A percentile compares a stretch with the other conserved stretches of the same genome.
Evolutionary conservation across 2,113 vertebrate species (phyloP).

Genomic region (Onychostruthus taczanowskii): DNA sequence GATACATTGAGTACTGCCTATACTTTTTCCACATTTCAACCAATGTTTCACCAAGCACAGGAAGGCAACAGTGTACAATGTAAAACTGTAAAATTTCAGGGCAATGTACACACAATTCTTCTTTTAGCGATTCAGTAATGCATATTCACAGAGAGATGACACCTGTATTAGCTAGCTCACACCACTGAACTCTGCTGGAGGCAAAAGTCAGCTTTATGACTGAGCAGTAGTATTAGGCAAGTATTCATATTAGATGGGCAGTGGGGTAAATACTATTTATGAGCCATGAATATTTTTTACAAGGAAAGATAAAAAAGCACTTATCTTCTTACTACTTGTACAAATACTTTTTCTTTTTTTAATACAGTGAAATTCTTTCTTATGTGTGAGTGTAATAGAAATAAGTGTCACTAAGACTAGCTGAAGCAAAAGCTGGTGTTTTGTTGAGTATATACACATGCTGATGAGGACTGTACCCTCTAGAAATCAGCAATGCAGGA

Average conservation of each 20-base stretch:
- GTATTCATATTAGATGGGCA: background rate
- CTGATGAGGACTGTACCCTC: background rate
- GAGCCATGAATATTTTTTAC: background rate
- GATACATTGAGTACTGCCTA: background rate
- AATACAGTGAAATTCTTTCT: background rate
- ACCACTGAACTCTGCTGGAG: background rate
- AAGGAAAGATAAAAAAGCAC: background rate
- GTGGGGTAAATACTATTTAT: background rate
- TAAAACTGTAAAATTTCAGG: background rate
- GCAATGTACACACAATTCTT: background rate
- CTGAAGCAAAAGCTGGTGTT: background rate
- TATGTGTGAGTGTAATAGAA: background rate
- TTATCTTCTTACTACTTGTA: background rate
- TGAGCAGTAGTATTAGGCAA: background rate
- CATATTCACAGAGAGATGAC: background rate
- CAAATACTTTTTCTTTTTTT: background rate
- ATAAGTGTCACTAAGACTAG: background rate
- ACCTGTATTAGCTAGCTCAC: background rate
- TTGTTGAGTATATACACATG: background rate
- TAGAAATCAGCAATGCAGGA: background rate
- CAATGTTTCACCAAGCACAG: background rate
- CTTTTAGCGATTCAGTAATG: background rate
- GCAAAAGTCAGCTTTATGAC: background rate
- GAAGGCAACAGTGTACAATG: background rate
- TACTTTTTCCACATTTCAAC: background rate